Evolutionary conservation across 2,113 vertebrate genomes (phyloP), one percentile per base, ranked within the genome.

Genomic region (Benitochromis conjunctus): DNA sequence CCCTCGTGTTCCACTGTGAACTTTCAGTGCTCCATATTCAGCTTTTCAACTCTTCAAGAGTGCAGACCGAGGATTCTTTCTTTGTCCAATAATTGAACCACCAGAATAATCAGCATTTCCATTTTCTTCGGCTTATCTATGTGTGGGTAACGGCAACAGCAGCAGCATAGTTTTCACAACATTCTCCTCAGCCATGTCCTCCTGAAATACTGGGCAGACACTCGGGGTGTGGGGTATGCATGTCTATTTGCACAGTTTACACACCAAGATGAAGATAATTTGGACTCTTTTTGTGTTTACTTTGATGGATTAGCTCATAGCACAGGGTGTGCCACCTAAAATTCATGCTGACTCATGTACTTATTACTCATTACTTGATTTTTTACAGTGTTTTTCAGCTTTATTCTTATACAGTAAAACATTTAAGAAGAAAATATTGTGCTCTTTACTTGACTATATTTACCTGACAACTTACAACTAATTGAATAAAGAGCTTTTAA

Each of bases 41-140:
- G 38, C 43, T 76, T 74, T 56, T 69, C 80, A 43, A 69, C 36
- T 46, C 51, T 76, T 53, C 26, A 5, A 46, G 53, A 64, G 11
- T 58, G 60, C 36, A 10, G 16, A 76, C 62, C 11, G 12, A 38
- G 56, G n/a, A 83, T 62, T 78, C 54, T 43, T 86, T 81, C 51
- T 81, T 81, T 78, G 79, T 83, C 53, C 31, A 64, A 88, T 84
- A 84, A 79, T 29, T 84, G 81, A 88, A 69, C 62, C 74, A 81
- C 66, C 51, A 57, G 34, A 69, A 74, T 31, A 69, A 85, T 79
- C 77, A 79, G 34, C 58, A 71, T 60, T 76, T 60, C 8, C 14
- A 54, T 60, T 79, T 85, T 64, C 56, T 82, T 56, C 48, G 38
- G 41, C n/a, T 86, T 55, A 80, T 81, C 84, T 36, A 12, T 62